phyloP scores from a whole-genome alignment of 2,888 invertebrate genomes.

The Unio pictorum region DNA sequence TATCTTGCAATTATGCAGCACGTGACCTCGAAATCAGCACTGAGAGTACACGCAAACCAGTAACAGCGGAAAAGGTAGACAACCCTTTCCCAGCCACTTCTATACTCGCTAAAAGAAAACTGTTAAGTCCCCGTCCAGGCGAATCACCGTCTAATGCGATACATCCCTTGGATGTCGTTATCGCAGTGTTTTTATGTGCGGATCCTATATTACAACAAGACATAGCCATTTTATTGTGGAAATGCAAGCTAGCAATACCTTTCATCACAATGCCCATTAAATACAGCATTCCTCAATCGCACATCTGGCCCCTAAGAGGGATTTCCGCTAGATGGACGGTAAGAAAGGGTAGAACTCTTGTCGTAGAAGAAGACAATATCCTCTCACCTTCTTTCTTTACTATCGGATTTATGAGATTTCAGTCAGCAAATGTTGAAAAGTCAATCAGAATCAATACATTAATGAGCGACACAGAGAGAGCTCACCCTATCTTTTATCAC shows the following conservation, averaged over 20 bases:
- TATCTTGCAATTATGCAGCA: no score
- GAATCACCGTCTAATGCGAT: background rate
- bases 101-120: no score
- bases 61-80: no score
- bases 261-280: background rate
- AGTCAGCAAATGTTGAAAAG: constrained; percentile 2
- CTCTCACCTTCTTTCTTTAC: background rate
- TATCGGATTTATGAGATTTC: constrained; percentile 5
- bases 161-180: constrained; percentile 9
- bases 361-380: background rate
- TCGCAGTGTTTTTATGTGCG: constrained; percentile 10
- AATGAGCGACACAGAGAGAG: constrained; percentile 4
- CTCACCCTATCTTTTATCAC: constrained; percentile 11
- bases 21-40: no score
- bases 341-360: no score
- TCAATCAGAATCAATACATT: constrained; percentile 7
- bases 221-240: constrained; percentile 7
- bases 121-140: no score
- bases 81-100: no score
- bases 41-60: no score
- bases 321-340: background rate
- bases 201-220: no score
- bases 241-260: constrained; percentile 12
- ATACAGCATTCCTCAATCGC: background rate
- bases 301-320: constrained; percentile 5